Evolutionary conservation across 2,888 invertebrate genomes (phyloP).

Genomic region (Sepioteuthis lessoniana): DNA sequence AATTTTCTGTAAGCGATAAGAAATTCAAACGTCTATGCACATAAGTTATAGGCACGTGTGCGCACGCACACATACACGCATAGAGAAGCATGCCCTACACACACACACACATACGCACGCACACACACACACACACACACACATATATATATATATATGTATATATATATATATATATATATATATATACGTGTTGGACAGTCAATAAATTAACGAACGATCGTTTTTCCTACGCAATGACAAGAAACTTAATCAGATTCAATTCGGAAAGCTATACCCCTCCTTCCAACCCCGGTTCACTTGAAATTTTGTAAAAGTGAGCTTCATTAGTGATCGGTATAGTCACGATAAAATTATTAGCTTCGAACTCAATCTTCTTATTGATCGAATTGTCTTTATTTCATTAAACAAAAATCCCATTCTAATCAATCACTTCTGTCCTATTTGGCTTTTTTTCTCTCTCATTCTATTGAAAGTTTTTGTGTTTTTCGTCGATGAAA

Average conservation of each 20-base stretch:
- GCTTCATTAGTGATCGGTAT: background rate
- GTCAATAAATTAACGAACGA: background rate
- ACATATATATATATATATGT: no score
- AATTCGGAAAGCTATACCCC: background rate
- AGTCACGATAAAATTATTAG: background rate
- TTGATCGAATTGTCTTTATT: background rate
- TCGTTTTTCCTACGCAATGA: background rate
- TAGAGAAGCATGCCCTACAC: no score
- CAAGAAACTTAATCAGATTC: background rate
- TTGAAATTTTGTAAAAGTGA: background rate
- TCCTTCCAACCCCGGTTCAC: background rate
- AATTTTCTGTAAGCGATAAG: no score
- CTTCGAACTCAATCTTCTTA: background rate
- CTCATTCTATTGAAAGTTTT: no score
- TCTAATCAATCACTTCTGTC: background rate
- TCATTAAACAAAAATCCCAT: background rate
- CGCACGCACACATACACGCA: no score
- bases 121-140: no score
- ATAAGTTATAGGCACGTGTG: no score
- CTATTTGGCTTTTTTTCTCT: background rate
- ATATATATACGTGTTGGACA: background rate
- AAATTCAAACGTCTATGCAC: no score
- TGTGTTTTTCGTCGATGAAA: no score
- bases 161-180: background rate
- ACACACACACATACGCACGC: no score